Conservation (phyloP, 1,140 invertebrate genomes). For the Nomia melanderi region DNA sequence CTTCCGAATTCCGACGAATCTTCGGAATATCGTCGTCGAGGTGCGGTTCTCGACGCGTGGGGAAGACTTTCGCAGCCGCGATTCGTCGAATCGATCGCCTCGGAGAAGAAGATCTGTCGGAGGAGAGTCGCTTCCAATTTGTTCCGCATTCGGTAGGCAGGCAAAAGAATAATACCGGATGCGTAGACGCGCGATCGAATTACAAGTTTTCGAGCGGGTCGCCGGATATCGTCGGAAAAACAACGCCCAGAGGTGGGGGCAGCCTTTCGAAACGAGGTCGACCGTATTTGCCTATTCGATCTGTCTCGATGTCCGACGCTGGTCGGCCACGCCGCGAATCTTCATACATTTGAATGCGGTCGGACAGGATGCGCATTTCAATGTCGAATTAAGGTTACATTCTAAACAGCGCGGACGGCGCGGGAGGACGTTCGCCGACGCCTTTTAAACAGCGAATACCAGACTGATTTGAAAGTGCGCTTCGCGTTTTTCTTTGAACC, state of each 20-base stretch:
- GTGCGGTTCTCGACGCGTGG: too few relatives aligned
- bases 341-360: conserved; percentile 28
- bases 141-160: background rate
- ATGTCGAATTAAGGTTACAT: conserved; percentile 51
- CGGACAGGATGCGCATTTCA: conserved; percentile 37
- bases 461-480: background rate
- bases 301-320: background rate
- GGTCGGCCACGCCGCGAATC: conserved; percentile 2
- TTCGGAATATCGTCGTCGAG: too few relatives aligned
- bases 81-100: too few relatives aligned
- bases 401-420: conserved; percentile 10
- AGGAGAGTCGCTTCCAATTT: too few relatives aligned
- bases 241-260: background rate
- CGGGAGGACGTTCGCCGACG: background rate
- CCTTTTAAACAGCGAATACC: background rate
- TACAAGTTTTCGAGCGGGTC: conserved; percentile 43
- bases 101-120: too few relatives aligned
- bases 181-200: conserved; percentile 56
- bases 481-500: background rate
- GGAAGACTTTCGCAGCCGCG: too few relatives aligned
- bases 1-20: too few relatives aligned
- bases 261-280: conserved; percentile 42
- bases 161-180: conserved; percentile 38
- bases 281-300: conserved; percentile 47
- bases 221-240: conserved; percentile 9